Conservation (phyloP, 2,113 vertebrate genomes). For the Archocentrus centrarchus region DNA sequence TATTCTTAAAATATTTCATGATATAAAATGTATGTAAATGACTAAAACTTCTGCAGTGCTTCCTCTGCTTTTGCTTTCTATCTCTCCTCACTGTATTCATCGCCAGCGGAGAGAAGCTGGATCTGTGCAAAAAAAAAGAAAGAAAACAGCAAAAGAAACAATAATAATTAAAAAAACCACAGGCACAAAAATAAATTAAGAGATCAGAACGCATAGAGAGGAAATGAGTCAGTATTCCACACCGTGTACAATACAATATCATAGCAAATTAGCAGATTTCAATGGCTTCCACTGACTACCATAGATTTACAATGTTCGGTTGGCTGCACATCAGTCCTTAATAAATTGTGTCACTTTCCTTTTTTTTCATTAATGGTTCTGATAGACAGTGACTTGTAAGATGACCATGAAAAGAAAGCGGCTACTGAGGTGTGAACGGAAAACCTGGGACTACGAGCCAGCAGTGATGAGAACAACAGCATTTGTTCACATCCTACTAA, state of each 20-base stretch:
- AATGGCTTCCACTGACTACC: conserved; percentile 81
- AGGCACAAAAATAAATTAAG: conserved; percentile 83
- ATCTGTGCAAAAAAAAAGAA: conserved; percentile 62
- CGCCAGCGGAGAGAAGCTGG: conserved; percentile 53
- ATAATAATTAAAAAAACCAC: conserved; percentile 60
- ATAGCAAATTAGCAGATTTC: conserved; percentile 85
- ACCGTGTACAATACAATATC: conserved; percentile 85
- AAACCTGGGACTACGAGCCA: conserved; percentile 80
- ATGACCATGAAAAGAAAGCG: conserved; percentile 84
- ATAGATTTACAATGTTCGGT: conserved; percentile 84
- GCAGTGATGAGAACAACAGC: conserved; percentile 83
- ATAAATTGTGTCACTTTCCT: conserved; percentile 72
- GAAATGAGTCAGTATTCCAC: conserved; percentile 82
- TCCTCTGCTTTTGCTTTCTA: conserved; percentile 43
- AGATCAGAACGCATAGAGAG: conserved; percentile 79
- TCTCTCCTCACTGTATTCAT: background rate
- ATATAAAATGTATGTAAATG: conserved; percentile 83
- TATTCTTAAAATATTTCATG: conserved; percentile 85
- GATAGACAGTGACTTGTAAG: conserved; percentile 82
- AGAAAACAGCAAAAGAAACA: conserved; percentile 48
- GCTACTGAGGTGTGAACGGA: conserved; percentile 89
- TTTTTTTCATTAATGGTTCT: conserved; percentile 77
- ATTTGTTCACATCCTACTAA: conserved; percentile 83
- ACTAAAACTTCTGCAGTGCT: conserved; percentile 70
- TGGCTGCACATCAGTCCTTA: conserved; percentile 74